Percentiles rank a stretch among this genome's conserved stretches.
phyloP scores from a whole-genome alignment of 2,113 vertebrate species.

The Gallinago jamesoni region DNA sequence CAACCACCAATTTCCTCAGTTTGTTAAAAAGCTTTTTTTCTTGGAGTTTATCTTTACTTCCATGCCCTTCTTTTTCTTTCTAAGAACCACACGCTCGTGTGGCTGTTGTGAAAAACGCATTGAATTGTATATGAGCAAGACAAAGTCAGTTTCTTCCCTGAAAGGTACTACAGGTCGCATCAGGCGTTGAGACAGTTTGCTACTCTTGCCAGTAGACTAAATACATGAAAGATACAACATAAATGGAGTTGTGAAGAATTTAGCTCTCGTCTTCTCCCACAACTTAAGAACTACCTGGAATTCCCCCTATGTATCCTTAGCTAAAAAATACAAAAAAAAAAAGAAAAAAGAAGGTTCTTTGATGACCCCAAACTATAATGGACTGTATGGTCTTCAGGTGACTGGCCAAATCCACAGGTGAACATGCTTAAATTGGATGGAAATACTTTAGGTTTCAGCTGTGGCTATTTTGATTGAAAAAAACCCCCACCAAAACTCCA shows the following conservation, averaged over 20 bases:
- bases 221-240: background rate
- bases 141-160: background rate
- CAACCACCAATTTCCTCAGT: background rate
- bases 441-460: background rate
- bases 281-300: background rate
- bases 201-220: background rate
- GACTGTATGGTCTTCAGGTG: background rate
- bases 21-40: background rate
- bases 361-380: background rate
- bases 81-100: background rate
- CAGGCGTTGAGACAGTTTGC: background rate
- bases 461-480: background rate
- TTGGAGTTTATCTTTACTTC: background rate
- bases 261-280: background rate
- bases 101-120: background rate
- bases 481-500: background rate
- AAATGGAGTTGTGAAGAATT: background rate
- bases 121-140: fast-evolving
- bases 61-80: background rate
- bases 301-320: background rate
- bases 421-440: background rate
- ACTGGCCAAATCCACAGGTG: background rate
- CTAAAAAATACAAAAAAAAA: background rate
- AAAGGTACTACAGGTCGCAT: background rate
- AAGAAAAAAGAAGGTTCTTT: background rate